Percentiles rank a stretch among this genome's conserved stretches.
These are phyloP conservation scores for Alligator mississippiensis DNA, from an alignment of 2,113 vertebrate species.

Conservation along the genomic window DNA sequence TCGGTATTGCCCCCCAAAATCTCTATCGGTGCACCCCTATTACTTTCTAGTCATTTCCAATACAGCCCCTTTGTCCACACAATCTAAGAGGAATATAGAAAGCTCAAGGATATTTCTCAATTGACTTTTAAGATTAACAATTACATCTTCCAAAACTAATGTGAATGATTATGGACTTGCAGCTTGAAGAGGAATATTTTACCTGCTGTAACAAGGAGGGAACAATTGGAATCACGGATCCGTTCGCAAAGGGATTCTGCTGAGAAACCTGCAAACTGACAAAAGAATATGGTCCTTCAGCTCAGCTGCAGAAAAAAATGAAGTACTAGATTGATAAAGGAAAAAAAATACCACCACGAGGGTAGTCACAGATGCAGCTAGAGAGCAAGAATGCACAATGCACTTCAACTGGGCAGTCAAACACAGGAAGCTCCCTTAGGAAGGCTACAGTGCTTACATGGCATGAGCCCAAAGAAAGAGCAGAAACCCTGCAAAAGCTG, in stretches of 20 bases:
- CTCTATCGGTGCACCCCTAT: too few species aligned
- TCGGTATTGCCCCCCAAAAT: too few species aligned
- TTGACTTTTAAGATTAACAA: background rate
- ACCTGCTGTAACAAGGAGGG: slow-evolving; percentile 94
- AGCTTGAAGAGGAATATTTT: background rate
- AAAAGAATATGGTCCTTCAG: background rate
- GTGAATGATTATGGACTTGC: background rate
- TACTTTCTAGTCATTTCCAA: background rate
- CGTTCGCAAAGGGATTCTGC: slow-evolving; percentile 93
- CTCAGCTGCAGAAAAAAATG: background rate
- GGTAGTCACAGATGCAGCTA: background rate
- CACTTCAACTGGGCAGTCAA: background rate
- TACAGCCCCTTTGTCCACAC: background rate
- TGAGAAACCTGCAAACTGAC: slow-evolving; percentile 97
- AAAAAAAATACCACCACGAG: background rate
- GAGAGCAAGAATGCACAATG: background rate
- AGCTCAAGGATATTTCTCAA: background rate
- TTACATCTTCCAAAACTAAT: background rate
- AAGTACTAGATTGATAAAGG: background rate
- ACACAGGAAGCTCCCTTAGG: background rate
- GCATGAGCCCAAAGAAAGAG: background rate
- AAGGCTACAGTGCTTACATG: background rate
- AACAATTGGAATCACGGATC: slow-evolving; percentile 90
- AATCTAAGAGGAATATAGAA: background rate
- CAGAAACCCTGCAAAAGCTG: background rate